Conservation (phyloP, 1,140 invertebrate species). For the Micrasema minimum region DNA sequence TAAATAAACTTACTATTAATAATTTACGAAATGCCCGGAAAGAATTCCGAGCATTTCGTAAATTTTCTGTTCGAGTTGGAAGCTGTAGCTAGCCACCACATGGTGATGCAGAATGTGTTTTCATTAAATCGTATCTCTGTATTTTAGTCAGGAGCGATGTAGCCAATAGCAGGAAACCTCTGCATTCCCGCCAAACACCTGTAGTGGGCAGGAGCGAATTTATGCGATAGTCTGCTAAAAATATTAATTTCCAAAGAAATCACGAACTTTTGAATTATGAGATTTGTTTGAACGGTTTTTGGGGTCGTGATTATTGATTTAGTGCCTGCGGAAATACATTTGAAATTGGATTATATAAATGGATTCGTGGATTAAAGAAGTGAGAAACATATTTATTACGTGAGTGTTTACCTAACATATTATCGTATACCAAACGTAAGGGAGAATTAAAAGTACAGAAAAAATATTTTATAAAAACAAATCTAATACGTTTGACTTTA, state of each 20-base stretch:
- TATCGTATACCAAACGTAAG: too few relatives aligned
- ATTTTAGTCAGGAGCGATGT: background rate
- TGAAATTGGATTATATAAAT: conserved; percentile 5
- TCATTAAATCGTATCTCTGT: background rate
- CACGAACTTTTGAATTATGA: conserved; percentile 12
- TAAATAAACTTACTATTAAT: too few relatives aligned
- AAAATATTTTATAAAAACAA: too few relatives aligned
- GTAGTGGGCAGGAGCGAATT: conserved; percentile 3
- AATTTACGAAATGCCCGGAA: too few relatives aligned
- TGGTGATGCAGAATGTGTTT: background rate
- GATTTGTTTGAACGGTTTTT: conserved; percentile 27
- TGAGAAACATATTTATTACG: conserved; percentile 17
- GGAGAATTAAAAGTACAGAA: too few relatives aligned
- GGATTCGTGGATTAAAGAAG: background rate
- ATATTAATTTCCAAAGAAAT: conserved; percentile 1
- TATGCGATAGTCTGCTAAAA: conserved; percentile 7
- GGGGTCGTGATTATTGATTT: conserved; percentile 27
- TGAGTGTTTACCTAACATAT: background rate
- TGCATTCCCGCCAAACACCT: conserved; percentile 20
- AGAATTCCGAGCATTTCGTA: too few relatives aligned
- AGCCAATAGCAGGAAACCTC: background rate
- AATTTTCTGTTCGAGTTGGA: too few relatives aligned
- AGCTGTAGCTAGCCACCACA: too few relatives aligned
- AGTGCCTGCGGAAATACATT: conserved; percentile 11
- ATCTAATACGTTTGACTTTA: too few relatives aligned